These are phyloP conservation scores for Upupa epops DNA, from an alignment of 2,113 vertebrate species.

Conservation along the genomic window DNA sequence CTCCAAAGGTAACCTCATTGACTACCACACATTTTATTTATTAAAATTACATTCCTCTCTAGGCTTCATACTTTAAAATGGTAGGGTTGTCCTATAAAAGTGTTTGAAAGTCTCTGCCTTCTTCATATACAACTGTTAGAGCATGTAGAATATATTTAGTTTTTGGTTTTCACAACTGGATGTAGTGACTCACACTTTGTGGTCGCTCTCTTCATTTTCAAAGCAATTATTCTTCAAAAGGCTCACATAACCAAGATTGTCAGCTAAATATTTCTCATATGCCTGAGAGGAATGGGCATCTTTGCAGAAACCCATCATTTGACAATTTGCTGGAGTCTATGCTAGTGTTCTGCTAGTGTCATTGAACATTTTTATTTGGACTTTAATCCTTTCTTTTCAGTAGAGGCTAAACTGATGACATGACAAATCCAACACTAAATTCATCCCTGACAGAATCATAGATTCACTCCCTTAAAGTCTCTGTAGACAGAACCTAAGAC, in stretches of 20 bases:
- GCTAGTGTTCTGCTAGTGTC: not conserved
- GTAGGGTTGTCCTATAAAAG: conserved; percentile 5
- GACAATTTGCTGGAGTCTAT: not conserved
- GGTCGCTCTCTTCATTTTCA: not conserved
- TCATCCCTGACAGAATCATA: not conserved
- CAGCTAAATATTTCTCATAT: conserved; percentile 41
- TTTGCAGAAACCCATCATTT: not conserved
- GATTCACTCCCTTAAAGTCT: not conserved
- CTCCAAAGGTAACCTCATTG: not conserved
- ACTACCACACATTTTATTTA: not conserved
- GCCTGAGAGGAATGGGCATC: not conserved
- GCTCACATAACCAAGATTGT: not conserved
- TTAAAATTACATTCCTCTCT: not conserved
- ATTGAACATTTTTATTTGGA: not conserved
- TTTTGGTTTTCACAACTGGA: conserved; percentile 32
- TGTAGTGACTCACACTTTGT: conserved; percentile 24
- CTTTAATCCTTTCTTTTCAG: not conserved
- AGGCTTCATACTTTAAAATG: not conserved
- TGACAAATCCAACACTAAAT: not conserved
- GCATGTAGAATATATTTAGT: not conserved
- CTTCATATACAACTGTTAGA: not conserved
- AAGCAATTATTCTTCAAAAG: conserved; percentile 26
- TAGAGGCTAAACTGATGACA: not conserved
- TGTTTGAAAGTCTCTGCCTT: not conserved
- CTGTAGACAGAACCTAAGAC: no score